Conservation (phyloP, 2,888 invertebrate species). For the Cancer borealis region DNA sequence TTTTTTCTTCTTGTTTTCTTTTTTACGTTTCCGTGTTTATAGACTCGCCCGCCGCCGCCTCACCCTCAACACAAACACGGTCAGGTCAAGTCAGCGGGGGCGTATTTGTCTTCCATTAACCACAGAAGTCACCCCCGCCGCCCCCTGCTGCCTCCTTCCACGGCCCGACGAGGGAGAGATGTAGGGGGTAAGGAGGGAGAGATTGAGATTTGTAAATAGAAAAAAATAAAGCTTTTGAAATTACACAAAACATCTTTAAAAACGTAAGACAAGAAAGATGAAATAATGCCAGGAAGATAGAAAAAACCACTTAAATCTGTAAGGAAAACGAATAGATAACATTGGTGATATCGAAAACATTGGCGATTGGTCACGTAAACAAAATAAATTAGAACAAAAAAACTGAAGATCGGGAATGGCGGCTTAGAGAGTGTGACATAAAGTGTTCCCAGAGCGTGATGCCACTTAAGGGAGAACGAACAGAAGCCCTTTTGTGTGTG, state of each 20-base stretch:
- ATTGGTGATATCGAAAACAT: no score
- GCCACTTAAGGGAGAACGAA: neutral
- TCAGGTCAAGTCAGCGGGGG: neutral
- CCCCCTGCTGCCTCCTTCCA: neutral
- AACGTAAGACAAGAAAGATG: no score
- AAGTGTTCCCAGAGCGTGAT: neutral
- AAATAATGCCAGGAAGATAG: no score
- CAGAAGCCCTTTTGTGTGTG: neutral
- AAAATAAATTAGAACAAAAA: neutral
- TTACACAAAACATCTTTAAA: no score
- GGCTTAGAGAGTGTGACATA: neutral
- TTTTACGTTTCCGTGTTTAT: neutral
- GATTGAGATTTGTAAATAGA: neutral
- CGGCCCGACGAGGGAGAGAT: neutral
- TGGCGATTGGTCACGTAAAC: no score
- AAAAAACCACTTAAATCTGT: no score
- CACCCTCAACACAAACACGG: neutral
- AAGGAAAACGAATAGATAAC: no score
- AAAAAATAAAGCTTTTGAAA: no score
- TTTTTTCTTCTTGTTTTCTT: neutral
- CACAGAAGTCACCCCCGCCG: neutral
- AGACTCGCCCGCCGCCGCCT: neutral
- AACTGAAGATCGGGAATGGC: neutral
- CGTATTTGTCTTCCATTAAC: constrained; percentile 17
- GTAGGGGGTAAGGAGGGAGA: neutral